Evolutionary conservation across 2,888 invertebrate genomes (phyloP).

Genomic region (Achlya flavicornis): DNA sequence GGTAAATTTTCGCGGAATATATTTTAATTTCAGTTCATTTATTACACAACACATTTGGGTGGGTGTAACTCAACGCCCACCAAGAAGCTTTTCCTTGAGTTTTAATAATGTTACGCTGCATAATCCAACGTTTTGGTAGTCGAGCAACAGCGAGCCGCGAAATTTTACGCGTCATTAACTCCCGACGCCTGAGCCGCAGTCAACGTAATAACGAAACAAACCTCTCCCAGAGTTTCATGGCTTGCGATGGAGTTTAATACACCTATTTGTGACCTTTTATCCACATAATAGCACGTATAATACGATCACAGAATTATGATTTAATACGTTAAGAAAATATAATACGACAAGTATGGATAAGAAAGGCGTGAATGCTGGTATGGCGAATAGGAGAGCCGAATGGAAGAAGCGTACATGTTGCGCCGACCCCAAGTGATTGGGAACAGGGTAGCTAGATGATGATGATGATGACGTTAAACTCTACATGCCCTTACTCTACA

Average conservation of each 20-base stretch:
- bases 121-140: conserved; percentile 59
- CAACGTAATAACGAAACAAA: conserved; percentile 38
- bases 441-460: too few relatives aligned
- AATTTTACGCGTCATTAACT: conserved; percentile 75
- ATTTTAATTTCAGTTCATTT: neutral
- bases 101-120: conserved; percentile 61
- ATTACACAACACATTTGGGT: neutral
- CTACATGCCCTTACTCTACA: too few relatives aligned
- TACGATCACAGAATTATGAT: too few relatives aligned
- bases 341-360: too few relatives aligned
- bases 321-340: too few relatives aligned
- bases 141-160: conserved; percentile 45
- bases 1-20: neutral
- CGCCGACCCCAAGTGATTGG: too few relatives aligned
- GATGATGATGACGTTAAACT: too few relatives aligned
- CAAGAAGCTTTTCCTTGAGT: conserved; percentile 33
- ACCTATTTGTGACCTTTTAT: neutral
- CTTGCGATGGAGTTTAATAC: conserved; percentile 42
- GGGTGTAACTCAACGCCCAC: conserved; percentile 26
- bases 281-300: neutral
- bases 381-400: too few relatives aligned
- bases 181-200: conserved; percentile 28
- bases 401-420: too few relatives aligned
- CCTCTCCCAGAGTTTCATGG: conserved; percentile 46
- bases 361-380: too few relatives aligned